phyloP scores from a whole-genome alignment of 35 echinoderm and acorn worm genomes.

The Ptychodera flava region DNA sequence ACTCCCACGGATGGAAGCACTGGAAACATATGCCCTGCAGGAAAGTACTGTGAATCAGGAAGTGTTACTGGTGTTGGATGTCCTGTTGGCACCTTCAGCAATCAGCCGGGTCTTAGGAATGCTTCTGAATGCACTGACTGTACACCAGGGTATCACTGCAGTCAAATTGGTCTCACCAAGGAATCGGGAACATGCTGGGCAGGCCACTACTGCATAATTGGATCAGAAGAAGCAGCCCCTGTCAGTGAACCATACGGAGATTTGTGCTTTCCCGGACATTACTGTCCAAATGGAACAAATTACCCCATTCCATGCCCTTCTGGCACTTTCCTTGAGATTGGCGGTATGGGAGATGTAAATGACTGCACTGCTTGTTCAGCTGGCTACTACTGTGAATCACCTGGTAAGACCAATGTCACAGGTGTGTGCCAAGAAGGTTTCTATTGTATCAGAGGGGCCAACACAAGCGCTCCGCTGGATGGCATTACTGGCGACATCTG shows the following conservation, averaged over 20 bases:
- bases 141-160: constrained; percentile 83
- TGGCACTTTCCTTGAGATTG: constrained; percentile 74
- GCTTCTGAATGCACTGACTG: constrained; percentile 73
- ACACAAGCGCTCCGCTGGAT: constrained; percentile 63
- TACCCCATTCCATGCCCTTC: constrained; percentile 73
- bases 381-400: constrained; percentile 87
- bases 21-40: constrained; percentile 69
- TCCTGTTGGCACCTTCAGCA: constrained; percentile 85
- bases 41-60: constrained; percentile 73
- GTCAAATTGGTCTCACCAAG: constrained; percentile 57
- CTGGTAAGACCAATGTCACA: constrained; percentile 84
- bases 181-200: constrained; percentile 80
- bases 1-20: constrained; percentile 70
- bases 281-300: constrained; percentile 92
- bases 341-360: constrained; percentile 40
- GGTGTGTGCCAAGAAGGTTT: constrained; percentile 55
- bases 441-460: constrained; percentile 59
- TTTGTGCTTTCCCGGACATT: constrained; percentile 79
- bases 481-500: constrained; percentile 71
- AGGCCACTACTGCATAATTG: constrained; percentile 80
- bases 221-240: constrained; percentile 64
- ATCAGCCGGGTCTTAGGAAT: constrained; percentile 55
- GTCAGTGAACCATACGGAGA: constrained; percentile 68
- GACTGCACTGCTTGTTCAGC: constrained; percentile 55
- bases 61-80: constrained; percentile 62